Evolutionary conservation across 2,888 invertebrate genomes (phyloP).

Genomic region (Dicyrtoma fusca): DNA sequence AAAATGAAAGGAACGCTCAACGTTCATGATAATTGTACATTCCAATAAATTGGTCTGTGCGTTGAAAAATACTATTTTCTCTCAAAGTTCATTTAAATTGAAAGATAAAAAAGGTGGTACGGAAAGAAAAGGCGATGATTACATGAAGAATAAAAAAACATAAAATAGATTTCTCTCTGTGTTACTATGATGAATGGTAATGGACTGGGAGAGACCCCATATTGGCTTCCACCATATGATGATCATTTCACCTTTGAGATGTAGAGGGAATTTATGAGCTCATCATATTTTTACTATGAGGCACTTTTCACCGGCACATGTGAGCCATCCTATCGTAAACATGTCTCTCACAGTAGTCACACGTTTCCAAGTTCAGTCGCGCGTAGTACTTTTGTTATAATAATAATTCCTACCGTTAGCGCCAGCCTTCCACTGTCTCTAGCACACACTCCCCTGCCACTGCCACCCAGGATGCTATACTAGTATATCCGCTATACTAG

Average conservation of each 20-base stretch:
- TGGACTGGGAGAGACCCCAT: conserved; percentile 28
- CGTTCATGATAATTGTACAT: no score
- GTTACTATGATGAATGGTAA: conserved; percentile 41
- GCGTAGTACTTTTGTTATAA: not conserved
- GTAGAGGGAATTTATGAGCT: conserved; percentile 38
- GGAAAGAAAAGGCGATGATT: not conserved
- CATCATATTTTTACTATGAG: conserved; percentile 27
- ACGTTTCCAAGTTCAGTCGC: not conserved
- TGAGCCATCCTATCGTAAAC: conserved; percentile 6
- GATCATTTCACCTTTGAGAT: conserved; percentile 35
- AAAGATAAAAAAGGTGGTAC: not conserved
- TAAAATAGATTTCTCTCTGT: conserved; percentile 26
- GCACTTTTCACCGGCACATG: conserved; percentile 17
- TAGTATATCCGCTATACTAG: not conserved
- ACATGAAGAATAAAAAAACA: not conserved
- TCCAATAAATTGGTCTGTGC: no score
- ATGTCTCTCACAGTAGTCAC: conserved; percentile 5
- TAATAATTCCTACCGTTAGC: not conserved
- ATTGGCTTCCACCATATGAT: conserved; percentile 21
- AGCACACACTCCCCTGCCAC: not conserved
- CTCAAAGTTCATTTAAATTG: not conserved
- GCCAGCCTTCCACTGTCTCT: not conserved
- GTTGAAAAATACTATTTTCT: no score
- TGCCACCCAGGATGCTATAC: not conserved
- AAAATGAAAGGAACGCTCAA: no score